Evolutionary conservation across 2,113 vertebrate genomes (phyloP).

Genomic region (Anolis carolinensis): DNA sequence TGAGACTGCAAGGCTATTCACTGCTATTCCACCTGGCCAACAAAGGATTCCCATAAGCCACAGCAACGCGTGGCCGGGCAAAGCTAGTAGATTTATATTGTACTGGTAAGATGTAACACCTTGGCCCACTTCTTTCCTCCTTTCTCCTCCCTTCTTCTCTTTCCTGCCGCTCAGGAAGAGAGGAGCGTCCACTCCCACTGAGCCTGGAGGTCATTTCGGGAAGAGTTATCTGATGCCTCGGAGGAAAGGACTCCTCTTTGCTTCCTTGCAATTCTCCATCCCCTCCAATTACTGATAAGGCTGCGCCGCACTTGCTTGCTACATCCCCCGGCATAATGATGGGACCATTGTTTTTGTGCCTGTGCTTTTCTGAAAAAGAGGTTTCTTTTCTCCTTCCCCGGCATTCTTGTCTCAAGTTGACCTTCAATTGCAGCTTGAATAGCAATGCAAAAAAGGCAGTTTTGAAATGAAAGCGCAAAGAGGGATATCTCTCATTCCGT

Average conservation of each 20-base stretch:
- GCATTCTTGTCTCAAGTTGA: slow-evolving; percentile 26
- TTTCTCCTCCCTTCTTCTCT: neutral
- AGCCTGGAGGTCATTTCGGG: neutral
- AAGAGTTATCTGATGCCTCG: neutral
- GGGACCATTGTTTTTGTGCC: neutral
- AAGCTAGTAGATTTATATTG: too few species aligned
- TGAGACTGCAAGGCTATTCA: too few species aligned
- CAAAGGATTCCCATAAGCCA: too few species aligned
- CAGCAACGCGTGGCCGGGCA: too few species aligned
- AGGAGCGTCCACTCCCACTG: neutral
- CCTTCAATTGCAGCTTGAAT: slow-evolving; percentile 1
- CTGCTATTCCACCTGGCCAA: too few species aligned
- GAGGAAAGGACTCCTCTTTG: neutral
- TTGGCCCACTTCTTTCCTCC: too few species aligned
- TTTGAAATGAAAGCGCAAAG: neutral
- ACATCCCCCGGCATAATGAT: slow-evolving; percentile 19
- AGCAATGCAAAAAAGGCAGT: slow-evolving; percentile 14
- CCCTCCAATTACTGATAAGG: slow-evolving; percentile 26
- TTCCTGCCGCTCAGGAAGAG: neutral
- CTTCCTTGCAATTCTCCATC: neutral
- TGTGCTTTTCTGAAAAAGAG: neutral
- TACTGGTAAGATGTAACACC: too few species aligned
- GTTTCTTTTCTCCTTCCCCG: neutral
- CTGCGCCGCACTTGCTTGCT: neutral
- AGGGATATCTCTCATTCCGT: neutral